These are phyloP conservation scores for Campopleginae sp. DNA, from an alignment of 2,888 invertebrate species.

Conservation along the genomic window DNA sequence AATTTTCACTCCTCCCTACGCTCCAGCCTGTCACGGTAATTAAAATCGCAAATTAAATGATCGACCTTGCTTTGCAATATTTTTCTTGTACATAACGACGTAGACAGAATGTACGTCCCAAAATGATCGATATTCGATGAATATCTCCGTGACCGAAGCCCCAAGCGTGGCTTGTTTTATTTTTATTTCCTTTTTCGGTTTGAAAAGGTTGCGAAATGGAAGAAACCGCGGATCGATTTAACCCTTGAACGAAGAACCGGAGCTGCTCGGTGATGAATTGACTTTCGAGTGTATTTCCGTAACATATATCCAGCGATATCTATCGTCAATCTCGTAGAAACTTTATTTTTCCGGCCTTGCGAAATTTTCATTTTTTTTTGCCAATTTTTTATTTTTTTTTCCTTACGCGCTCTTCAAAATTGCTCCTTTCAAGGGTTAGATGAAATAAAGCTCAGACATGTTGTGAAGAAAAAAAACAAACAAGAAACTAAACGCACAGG, in stretches of 20 bases:
- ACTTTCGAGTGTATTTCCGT: background rate
- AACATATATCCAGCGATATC: background rate
- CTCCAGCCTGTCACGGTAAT: background rate
- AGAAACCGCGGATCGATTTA: background rate
- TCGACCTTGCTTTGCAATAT: background rate
- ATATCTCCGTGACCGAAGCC: background rate
- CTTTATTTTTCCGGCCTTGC: background rate
- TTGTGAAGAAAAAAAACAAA: conserved; percentile 46
- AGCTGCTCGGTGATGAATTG: background rate
- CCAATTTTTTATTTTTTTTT: background rate
- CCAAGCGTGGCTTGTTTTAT: background rate
- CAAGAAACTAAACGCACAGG: conserved; percentile 55
- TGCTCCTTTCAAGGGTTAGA: conserved; percentile 10
- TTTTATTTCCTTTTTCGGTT: background rate
- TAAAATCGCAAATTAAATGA: background rate
- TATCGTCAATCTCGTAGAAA: background rate
- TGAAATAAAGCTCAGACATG: conserved; percentile 36
- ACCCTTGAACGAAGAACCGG: background rate
- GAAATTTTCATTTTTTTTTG: background rate
- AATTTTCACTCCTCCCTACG: background rate
- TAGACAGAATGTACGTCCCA: background rate
- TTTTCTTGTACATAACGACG: background rate
- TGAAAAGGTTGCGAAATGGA: background rate
- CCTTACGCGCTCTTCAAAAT: background rate
- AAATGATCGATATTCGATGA: background rate